Percentiles rank a stretch among this genome's conserved stretches.
phyloP scores from a whole-genome alignment of 2,888 invertebrate species.

The Drepanosiphum platanoidis region DNA sequence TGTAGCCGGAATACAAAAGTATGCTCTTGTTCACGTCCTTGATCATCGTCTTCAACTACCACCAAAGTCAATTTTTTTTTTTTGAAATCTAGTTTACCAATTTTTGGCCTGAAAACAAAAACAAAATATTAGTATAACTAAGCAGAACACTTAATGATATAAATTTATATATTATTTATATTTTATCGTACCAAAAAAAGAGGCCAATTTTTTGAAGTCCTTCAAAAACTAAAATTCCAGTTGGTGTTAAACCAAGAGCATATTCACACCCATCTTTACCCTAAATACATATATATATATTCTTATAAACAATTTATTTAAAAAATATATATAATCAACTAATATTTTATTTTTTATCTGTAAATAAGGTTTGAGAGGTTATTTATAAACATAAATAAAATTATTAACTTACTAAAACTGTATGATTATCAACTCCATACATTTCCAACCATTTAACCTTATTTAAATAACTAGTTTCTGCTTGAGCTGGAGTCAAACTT shows the following conservation, averaged over 20 bases:
- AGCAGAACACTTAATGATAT: conserved; percentile 11
- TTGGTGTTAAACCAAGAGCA: conserved; percentile 94
- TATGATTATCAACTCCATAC: conserved; percentile 99
- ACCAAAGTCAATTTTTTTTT: conserved; percentile 96
- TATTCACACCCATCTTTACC: conserved; percentile 98
- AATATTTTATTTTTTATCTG: not conserved
- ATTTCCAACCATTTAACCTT: conserved; percentile 98
- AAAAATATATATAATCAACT: not conserved
- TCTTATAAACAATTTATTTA: not conserved
- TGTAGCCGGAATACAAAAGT: conserved; percentile 96
- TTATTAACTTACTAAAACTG: conserved; percentile 76
- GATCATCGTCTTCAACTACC: conserved; percentile 98
- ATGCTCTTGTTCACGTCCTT: conserved; percentile 96
- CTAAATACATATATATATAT: conserved; percentile 63
- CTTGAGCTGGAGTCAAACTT: conserved; percentile 92
- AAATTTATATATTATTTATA: conserved; percentile 7
- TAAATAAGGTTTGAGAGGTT: not conserved
- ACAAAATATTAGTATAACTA: not conserved
- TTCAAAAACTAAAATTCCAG: conserved; percentile 98
- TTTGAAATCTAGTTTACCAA: conserved; percentile 96
- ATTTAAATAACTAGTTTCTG: conserved; percentile 93
- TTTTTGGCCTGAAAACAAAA: conserved; percentile 91
- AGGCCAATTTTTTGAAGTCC: conserved; percentile 95
- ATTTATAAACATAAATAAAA: not conserved
- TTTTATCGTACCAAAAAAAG: conserved; percentile 83